These are phyloP conservation scores for Capitella teleta DNA, from an alignment of 1,140 invertebrate genomes.

Conservation along the genomic window DNA sequence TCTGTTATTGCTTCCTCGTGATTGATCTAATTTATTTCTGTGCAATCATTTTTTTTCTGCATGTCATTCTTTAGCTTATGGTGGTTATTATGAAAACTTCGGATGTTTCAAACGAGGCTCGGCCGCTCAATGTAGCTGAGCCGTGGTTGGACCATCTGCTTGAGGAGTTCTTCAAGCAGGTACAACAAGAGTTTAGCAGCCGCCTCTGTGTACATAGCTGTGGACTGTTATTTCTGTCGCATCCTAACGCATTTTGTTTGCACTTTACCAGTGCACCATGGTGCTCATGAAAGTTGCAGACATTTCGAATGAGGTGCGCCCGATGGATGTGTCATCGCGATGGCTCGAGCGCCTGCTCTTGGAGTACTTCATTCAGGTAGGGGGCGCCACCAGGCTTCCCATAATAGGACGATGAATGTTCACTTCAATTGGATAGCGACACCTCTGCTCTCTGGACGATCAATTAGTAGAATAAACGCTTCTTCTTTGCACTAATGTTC, in stretches of 20 bases:
- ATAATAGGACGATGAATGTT: too few relatives aligned
- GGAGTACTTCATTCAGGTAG: conserved; percentile 44
- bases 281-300: conserved; percentile 71
- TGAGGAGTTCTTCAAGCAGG: conserved; percentile 45
- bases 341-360: conserved; percentile 43
- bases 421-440: too few relatives aligned
- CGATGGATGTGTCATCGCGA: conserved; percentile 41
- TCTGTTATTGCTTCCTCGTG: too few relatives aligned
- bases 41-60: neutral
- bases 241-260: neutral
- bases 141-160: conserved; percentile 43
- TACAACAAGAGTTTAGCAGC: too few relatives aligned
- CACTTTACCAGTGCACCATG: conserved; percentile 63
- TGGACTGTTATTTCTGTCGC: neutral
- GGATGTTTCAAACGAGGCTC: conserved; percentile 44
- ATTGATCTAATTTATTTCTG: too few relatives aligned
- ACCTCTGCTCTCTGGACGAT: too few relatives aligned
- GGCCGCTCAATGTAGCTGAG: conserved; percentile 42
- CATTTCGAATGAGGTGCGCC: conserved; percentile 44
- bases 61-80: conserved; percentile 57
- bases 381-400: too few relatives aligned
- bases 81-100: conserved; percentile 80
- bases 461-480: too few relatives aligned
- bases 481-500: too few relatives aligned
- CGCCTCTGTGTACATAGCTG: too few relatives aligned